Evolutionary conservation across 2,888 invertebrate species (phyloP).

Genomic region (Hemaris fuciformis): DNA sequence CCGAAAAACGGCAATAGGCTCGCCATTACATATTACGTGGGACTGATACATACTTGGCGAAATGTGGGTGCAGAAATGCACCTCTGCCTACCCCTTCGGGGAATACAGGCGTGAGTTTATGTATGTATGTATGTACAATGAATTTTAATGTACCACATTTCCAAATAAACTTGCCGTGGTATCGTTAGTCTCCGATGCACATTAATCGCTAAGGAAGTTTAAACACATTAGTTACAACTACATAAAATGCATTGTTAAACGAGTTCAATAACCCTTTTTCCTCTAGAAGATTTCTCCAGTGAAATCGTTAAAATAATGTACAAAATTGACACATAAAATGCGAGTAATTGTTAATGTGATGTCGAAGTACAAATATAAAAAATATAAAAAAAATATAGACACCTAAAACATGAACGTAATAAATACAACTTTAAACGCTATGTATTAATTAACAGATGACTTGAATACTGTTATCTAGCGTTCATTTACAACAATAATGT

Average conservation of each 20-base stretch:
- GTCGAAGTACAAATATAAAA: slow-evolving; percentile 14
- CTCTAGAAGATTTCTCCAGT: not conserved
- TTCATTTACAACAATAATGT: not conserved
- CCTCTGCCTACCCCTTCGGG: no score
- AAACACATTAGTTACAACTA: not conserved
- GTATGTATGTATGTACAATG: no score
- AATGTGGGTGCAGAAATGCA: no score
- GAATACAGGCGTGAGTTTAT: no score
- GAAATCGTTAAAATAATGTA: not conserved
- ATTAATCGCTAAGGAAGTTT: not conserved
- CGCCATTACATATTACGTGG: no score
- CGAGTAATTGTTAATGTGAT: not conserved
- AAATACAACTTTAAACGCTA: not conserved
- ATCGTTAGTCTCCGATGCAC: not conserved
- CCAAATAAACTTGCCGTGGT: no score
- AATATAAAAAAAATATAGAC: slow-evolving; percentile 50
- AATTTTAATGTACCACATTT: no score
- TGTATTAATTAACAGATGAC: not conserved
- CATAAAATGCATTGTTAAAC: not conserved
- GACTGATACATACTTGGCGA: no score
- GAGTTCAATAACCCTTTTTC: not conserved
- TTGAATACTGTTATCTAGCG: not conserved
- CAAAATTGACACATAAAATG: not conserved
- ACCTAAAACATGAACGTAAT: slow-evolving; percentile 37
- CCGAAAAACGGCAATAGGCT: no score